Percentiles rank a stretch among this genome's conserved stretches.
Conservation (phyloP, 2,888 invertebrate genomes). For the Neoscelio sp. region DNA sequence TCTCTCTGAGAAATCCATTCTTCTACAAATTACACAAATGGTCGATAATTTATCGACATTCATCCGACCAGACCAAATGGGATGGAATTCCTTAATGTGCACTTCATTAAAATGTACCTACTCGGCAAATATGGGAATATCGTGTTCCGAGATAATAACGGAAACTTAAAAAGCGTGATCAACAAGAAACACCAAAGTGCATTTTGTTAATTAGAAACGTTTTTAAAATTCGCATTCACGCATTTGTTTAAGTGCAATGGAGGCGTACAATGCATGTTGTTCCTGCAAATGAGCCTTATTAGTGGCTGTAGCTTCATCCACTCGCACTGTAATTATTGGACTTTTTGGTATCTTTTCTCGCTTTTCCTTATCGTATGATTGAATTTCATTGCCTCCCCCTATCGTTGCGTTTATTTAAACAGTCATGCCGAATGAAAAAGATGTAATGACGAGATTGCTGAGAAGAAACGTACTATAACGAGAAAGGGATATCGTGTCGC, state of each 20-base stretch:
- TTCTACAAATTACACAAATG: no score
- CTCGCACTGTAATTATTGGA: slow-evolving; percentile 14
- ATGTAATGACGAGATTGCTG: slow-evolving; percentile 34
- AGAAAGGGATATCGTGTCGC: slow-evolving; percentile 36
- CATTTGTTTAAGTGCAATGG: slow-evolving; percentile 14
- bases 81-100: background rate
- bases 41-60: no score
- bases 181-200: slow-evolving; percentile 17
- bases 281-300: slow-evolving; percentile 23
- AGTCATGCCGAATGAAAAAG: slow-evolving; percentile 31
- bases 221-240: slow-evolving; percentile 14
- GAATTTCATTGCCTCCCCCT: slow-evolving; percentile 12
- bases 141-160: slow-evolving; percentile 17
- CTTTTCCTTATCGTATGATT: slow-evolving; percentile 19
- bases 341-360: slow-evolving; percentile 12
- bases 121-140: slow-evolving; percentile 3
- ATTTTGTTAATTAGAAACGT: slow-evolving; percentile 48
- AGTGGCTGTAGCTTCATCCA: slow-evolving; percentile 21
- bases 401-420: slow-evolving; percentile 16
- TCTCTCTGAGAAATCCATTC: background rate
- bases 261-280: slow-evolving; percentile 13
- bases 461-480: slow-evolving; percentile 29
- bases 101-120: background rate
- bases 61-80: background rate
- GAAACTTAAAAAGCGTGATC: slow-evolving; percentile 30